Evolutionary conservation across 2,797 vertebrate genomes (phyloP), one percentile per base, ranked within the genome.

Genomic region (Sebastes hubbsi): DNA sequence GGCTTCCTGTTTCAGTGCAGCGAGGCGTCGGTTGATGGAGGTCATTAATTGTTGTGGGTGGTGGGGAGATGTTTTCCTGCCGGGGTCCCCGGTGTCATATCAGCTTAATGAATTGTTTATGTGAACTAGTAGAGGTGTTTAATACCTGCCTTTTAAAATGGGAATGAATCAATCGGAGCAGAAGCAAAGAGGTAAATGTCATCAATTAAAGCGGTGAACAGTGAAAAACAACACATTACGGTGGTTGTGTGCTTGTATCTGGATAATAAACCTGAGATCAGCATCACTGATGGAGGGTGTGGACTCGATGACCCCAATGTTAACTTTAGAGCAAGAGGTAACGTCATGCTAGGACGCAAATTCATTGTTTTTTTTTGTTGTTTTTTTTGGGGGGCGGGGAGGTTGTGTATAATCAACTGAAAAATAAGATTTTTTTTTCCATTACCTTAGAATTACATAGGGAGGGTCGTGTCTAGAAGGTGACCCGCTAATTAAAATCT

Each of bases 51-150:
- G 88, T 75, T 65, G 89, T 85, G 79, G 88, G 85, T 63, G 86
- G 86, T 56, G 34, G 72, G 77, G 84, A 65, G 75, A 5, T 81
- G 86, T 89, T 88, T 90, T 89, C 84, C 84, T 75, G 78, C 75
- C 24, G 16, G 24, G 78, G 88, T 89, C 90, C 85, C 88, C n/a
- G 1, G 83, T 81, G 91, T 91, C 84, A 81, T 62, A 85, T 88
- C 89, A 66, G 88, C 72, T 59, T 90, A 90, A 91, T 92, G 85
- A 90, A 89, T 89, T 90, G 90, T 90, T 92, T 88, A 75, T 82
- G 82, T 88, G 73, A 88, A 86, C 78, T 82, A 86, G 86, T 84
- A 52, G 81, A 85, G 73, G 79, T 83, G 83, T 88, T 91, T 90
- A 93, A 88, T 89, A 79, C 78, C 76, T 87, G 76, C 86, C 87